These are phyloP conservation scores for Agelastica alni DNA, from an alignment of 2,888 invertebrate genomes.

Conservation along the genomic window DNA sequence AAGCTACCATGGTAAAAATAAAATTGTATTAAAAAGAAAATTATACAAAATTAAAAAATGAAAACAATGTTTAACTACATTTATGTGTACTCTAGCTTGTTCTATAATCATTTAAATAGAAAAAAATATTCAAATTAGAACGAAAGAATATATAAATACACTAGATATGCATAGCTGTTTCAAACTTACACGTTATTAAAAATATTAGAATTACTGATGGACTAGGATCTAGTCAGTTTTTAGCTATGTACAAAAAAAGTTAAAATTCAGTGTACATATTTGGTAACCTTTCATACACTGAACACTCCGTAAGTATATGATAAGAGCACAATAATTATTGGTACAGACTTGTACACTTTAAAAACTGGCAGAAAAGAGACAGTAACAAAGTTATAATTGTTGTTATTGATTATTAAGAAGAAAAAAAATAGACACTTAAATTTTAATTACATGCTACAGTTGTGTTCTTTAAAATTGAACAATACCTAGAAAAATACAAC, in stretches of 20 bases:
- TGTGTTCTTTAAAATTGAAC: no score
- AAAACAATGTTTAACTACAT: conserved; percentile 49
- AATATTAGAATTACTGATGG: conserved; percentile 51
- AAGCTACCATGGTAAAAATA: conserved; percentile 54
- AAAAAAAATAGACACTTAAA: no score
- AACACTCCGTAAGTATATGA: conserved; percentile 45
- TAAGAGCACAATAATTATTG: conserved; percentile 22
- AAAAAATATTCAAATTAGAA: conserved; percentile 51
- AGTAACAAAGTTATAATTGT: no score
- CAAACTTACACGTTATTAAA: conserved; percentile 47
- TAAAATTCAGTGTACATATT: conserved; percentile 55
- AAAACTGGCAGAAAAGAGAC: conserved; percentile 28
- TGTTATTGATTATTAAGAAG: no score
- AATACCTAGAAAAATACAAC: no score
- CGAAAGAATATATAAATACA: conserved; percentile 49
- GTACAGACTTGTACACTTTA: conserved; percentile 25
- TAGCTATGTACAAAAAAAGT: conserved; percentile 50
- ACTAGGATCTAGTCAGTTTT: conserved; percentile 56
- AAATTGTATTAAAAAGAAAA: conserved; percentile 55
- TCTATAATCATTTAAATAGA: no score
- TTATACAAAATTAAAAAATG: conserved; percentile 56
- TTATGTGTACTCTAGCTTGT: no score
- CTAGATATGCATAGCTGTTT: conserved; percentile 48
- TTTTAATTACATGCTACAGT: no score
- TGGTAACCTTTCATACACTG: conserved; percentile 58